phyloP scores from a whole-genome alignment of 2,797 vertebrate genomes.

The Melanogrammus aeglefinus region DNA sequence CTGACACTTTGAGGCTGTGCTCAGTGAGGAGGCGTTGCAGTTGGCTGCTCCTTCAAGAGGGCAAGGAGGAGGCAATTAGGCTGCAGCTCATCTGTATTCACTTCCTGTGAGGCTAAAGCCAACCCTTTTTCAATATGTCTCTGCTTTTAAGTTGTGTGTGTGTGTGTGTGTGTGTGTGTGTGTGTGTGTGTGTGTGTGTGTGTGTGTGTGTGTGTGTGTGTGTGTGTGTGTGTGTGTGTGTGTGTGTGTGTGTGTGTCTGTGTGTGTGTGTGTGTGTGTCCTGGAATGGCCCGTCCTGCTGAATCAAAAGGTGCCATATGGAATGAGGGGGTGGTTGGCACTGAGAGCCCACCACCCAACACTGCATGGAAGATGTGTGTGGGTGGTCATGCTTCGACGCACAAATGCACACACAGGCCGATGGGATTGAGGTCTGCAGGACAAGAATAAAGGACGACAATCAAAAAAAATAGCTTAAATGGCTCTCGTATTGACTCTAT shows the following conservation, averaged over 20 bases:
- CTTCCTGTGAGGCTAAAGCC: constrained; percentile 27
- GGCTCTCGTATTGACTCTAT: background rate
- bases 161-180: background rate
- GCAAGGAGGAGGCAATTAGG: constrained; percentile 19
- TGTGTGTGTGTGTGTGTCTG: no score
- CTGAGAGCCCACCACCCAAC: background rate
- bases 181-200: background rate
- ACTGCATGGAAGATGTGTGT: constrained; percentile 22
- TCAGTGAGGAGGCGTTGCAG: constrained; percentile 2
- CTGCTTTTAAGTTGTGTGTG: background rate
- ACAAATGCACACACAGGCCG: background rate
- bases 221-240: no score
- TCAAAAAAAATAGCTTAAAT: background rate
- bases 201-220: background rate
- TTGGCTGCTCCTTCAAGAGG: constrained; percentile 5
- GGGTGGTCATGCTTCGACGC: background rate
- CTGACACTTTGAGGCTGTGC: constrained; percentile 3
- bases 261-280: background rate
- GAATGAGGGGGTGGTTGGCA: constrained; percentile 32
- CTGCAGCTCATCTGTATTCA: constrained; percentile 34
- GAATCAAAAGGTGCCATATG: constrained; percentile 47
- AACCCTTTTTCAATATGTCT: background rate
- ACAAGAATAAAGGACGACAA: constrained; percentile 8
- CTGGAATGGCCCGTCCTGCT: no score
- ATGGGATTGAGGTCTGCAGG: constrained; percentile 8